Percentiles rank a stretch among this genome's conserved stretches.
phyloP scores from a whole-genome alignment of 2,797 vertebrate genomes.

The Buceros bicornis region DNA sequence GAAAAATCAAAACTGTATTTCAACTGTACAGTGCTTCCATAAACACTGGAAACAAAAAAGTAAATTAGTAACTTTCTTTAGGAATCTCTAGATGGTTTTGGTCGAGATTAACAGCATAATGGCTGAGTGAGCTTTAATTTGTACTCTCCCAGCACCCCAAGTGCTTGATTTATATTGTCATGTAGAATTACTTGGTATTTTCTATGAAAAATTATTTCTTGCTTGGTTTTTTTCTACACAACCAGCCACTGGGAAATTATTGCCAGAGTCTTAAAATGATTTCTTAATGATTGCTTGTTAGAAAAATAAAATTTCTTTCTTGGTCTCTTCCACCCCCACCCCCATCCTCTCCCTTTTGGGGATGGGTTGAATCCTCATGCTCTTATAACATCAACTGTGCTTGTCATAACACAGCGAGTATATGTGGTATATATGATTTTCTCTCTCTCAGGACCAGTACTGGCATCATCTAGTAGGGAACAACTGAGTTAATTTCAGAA shows the following conservation, averaged over 20 bases:
- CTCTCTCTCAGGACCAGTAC: not conserved
- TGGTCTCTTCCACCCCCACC: not conserved
- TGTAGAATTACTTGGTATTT: conserved; percentile 54
- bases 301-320: conserved; percentile 26
- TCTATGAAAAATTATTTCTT: conserved; percentile 20
- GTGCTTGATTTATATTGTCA: conserved; percentile 42
- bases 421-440: not conserved
- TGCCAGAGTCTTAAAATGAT: conserved; percentile 45
- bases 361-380: not conserved
- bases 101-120: not conserved
- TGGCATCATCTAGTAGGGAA: not conserved
- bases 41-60: not conserved
- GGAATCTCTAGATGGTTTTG: not conserved
- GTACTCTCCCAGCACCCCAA: conserved; percentile 3
- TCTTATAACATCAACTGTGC: not conserved
- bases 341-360: not conserved
- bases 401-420: not conserved
- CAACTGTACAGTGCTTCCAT: not conserved
- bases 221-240: not conserved
- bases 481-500: not conserved
- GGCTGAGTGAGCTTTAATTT: conserved; percentile 53
- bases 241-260: conserved; percentile 55
- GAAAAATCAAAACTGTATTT: not conserved
- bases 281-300: conserved; percentile 50
- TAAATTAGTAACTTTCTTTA: not conserved